Conservation (phyloP, 2,797 vertebrate species). For the Enteromius mattozi region DNA sequence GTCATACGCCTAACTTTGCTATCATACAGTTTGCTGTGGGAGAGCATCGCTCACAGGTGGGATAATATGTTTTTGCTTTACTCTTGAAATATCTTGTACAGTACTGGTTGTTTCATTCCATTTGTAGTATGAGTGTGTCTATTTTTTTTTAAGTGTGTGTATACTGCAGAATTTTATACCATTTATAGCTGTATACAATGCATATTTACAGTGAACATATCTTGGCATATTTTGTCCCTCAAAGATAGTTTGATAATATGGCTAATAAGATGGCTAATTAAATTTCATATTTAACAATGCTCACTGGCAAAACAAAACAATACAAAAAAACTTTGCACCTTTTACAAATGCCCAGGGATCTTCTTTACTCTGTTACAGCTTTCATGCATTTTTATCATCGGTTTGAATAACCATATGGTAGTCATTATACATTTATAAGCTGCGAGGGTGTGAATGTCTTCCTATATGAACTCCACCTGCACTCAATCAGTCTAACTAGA, state of each 20-base stretch:
- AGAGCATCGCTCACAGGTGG: constrained; percentile 96
- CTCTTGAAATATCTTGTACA: neutral
- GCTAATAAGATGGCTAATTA: constrained; percentile 7
- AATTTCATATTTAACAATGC: constrained; percentile 8
- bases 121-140: neutral
- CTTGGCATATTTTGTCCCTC: neutral
- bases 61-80: constrained; percentile 36
- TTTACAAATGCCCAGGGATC: constrained; percentile 14
- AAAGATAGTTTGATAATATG: neutral
- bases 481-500: constrained; percentile 40
- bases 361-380: neutral
- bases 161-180: neutral
- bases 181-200: neutral
- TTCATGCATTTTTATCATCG: neutral
- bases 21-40: constrained; percentile 96
- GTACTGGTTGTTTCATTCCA: neutral
- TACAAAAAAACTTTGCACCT: neutral
- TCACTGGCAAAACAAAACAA: neutral
- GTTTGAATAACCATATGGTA: constrained; percentile 33
- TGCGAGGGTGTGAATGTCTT: constrained; percentile 23
- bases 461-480: constrained; percentile 39
- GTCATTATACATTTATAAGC: constrained; percentile 3
- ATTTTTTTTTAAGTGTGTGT: neutral
- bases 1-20: constrained; percentile 87
- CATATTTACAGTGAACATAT: neutral